phyloP scores from a whole-genome alignment of 1,140 invertebrate genomes.

The Hermetia illucens region DNA sequence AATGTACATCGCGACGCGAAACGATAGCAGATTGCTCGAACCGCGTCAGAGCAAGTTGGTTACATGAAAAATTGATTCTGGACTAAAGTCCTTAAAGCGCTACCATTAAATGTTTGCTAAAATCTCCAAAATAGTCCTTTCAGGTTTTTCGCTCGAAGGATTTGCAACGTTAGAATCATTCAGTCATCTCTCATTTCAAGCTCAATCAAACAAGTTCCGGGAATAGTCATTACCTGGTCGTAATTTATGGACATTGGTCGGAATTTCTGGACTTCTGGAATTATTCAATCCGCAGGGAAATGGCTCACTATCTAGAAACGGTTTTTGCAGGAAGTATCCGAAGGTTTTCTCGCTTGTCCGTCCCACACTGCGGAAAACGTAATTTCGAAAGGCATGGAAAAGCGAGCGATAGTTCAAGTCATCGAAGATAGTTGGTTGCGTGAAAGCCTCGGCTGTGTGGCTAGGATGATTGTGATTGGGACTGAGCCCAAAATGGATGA shows the following conservation, averaged over 20 bases:
- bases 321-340: conserved; percentile 5
- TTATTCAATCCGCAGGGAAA: conserved; percentile 3
- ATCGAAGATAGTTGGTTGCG: conserved; percentile 1
- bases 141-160: too few relatives aligned
- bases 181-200: too few relatives aligned
- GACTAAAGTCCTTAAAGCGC: too few relatives aligned
- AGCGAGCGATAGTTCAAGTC: background rate
- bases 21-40: too few relatives aligned
- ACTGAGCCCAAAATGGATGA: background rate
- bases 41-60: too few relatives aligned
- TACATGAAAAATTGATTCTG: too few relatives aligned
- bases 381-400: conserved; percentile 5
- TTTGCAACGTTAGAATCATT: too few relatives aligned
- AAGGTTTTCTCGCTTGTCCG: conserved; percentile 2
- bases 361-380: conserved; percentile 4
- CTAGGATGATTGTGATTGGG: background rate
- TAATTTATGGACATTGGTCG: conserved; percentile 37
- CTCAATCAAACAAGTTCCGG: too few relatives aligned
- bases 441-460: background rate
- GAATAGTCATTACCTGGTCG: conserved; percentile 32
- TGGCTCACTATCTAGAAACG: background rate
- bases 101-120: too few relatives aligned
- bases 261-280: conserved; percentile 11
- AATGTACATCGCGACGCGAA: too few relatives aligned
- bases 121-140: too few relatives aligned